Conservation (phyloP, 64 coral and sea anemone species). For the Dendrophyllia cribrosa region DNA sequence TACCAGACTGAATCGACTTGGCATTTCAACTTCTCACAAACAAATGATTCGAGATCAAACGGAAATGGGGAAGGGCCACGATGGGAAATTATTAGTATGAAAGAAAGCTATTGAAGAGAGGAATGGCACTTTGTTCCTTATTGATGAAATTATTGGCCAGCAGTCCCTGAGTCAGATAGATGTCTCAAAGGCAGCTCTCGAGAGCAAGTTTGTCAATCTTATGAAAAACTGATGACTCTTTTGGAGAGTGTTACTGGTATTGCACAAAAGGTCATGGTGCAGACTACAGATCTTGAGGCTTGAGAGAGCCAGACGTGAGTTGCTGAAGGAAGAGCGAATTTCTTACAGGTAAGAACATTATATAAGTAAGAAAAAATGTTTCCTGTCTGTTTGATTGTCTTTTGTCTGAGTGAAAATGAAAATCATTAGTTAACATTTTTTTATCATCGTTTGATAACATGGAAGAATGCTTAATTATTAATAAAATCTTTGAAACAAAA, state of each 20-base stretch:
- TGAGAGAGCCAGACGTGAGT: neutral
- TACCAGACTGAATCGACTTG: too few species aligned
- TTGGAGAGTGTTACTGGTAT: neutral
- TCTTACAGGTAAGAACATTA: neutral
- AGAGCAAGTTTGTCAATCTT: neutral
- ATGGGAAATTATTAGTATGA: slow-evolving; percentile 11
- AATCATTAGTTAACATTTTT: too few species aligned
- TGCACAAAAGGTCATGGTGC: neutral
- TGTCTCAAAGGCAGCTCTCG: neutral
- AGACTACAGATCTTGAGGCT: neutral
- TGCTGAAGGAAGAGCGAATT: neutral
- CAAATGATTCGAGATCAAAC: slow-evolving; percentile 28
- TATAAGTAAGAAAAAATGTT: too few species aligned
- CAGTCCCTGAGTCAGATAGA: neutral
- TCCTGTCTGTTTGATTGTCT: too few species aligned
- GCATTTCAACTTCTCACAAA: neutral
- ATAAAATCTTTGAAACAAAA: too few species aligned
- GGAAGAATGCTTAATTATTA: too few species aligned
- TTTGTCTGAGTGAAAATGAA: too few species aligned
- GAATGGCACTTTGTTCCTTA: neutral
- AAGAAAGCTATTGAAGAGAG: slow-evolving; percentile 2
- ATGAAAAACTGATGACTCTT: neutral
- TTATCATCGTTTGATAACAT: too few species aligned
- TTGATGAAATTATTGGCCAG: slow-evolving; percentile 13
- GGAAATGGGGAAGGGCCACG: slow-evolving; percentile 12